These are phyloP conservation scores for Lepidurus couesii DNA, from an alignment of 1,140 invertebrate genomes.

Conservation along the genomic window DNA sequence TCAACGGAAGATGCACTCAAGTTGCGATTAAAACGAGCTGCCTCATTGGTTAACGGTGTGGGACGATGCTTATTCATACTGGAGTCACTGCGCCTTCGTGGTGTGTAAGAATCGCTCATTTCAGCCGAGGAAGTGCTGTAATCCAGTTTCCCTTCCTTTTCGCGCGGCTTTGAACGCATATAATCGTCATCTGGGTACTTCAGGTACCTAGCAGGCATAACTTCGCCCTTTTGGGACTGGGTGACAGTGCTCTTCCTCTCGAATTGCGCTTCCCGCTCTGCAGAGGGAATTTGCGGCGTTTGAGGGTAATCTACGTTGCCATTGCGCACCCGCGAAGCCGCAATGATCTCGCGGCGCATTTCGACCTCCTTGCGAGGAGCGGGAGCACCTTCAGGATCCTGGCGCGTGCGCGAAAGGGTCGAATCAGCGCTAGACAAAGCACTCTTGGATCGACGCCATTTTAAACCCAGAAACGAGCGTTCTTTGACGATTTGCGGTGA, in stretches of 20 bases:
- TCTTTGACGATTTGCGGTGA: background rate
- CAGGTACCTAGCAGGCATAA: background rate
- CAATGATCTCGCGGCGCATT: slow-evolving; percentile 38
- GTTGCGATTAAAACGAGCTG: background rate
- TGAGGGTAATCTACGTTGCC: slow-evolving; percentile 27
- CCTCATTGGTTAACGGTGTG: background rate
- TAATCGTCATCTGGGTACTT: background rate
- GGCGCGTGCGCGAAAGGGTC: slow-evolving; percentile 32
- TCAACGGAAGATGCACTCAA: background rate
- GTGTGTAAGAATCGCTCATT: background rate
- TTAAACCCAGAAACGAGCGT: background rate
- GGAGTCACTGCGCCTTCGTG: background rate
- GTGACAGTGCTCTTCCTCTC: background rate
- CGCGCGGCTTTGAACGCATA: background rate
- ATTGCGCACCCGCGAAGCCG: slow-evolving; percentile 37
- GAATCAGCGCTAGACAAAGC: background rate
- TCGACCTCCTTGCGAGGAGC: slow-evolving; percentile 32
- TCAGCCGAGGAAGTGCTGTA: background rate
- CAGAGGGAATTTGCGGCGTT: background rate
- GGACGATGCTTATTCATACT: background rate
- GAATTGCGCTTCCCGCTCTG: background rate
- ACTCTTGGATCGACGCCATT: background rate
- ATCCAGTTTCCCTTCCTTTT: background rate
- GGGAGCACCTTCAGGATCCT: slow-evolving; percentile 43
- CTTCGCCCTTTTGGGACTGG: background rate